These are phyloP conservation scores for Madoqua kirkii DNA, from an alignment of 2,113 vertebrate genomes.

Conservation along the genomic window DNA sequence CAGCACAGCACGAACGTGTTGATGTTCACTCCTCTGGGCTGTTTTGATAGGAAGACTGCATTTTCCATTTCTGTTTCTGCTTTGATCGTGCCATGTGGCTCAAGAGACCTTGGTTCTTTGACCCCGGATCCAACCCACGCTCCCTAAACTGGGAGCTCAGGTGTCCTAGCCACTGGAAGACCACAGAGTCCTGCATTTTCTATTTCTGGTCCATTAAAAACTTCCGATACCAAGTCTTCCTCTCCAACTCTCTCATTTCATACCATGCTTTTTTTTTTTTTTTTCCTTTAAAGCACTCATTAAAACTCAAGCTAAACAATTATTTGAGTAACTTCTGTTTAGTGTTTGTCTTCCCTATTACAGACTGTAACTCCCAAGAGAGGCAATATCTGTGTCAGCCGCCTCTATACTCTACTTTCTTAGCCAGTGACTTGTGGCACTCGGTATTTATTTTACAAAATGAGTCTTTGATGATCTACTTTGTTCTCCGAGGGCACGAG, in stretches of 20 bases:
- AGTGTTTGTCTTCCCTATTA: neutral
- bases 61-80: neutral
- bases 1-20: accelerated
- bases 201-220: neutral
- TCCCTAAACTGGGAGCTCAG: neutral
- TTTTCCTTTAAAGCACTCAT: neutral
- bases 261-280: neutral
- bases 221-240: neutral
- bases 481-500: neutral
- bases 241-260: neutral
- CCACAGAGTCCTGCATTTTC: neutral
- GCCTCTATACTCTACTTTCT: neutral
- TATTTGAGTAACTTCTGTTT: neutral
- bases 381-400: neutral
- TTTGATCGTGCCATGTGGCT: neutral
- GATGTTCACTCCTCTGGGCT: neutral
- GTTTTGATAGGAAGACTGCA: neutral
- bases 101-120: accelerated
- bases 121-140: neutral
- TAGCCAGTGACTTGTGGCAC: neutral
- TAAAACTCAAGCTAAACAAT: neutral
- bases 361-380: neutral
- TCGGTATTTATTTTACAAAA: neutral
- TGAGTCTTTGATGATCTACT: neutral
- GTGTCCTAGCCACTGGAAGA: neutral